These are phyloP conservation scores for Aleadryas rufinucha DNA, from an alignment of 2,113 vertebrate species.

Conservation along the genomic window DNA sequence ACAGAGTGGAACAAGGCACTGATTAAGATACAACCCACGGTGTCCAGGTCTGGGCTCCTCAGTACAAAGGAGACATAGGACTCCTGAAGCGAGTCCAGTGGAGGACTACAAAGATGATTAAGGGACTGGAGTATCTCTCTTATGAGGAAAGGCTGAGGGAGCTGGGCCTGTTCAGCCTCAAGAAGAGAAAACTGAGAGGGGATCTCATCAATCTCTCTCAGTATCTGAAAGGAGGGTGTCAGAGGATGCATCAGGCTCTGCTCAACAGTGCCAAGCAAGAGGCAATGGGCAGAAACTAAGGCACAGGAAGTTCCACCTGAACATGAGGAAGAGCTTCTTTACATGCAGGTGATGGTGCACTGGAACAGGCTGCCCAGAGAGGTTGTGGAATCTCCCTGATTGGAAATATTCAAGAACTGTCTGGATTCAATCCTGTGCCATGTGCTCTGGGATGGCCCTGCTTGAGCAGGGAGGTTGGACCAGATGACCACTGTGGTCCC, in stretches of 20 bases:
- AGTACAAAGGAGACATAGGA: background rate
- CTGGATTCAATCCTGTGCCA: accelerated
- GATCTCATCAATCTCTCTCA: accelerated
- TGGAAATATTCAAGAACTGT: background rate
- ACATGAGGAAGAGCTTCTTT: background rate
- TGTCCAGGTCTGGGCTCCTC: background rate
- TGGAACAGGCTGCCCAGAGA: background rate
- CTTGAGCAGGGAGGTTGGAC: background rate
- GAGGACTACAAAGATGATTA: background rate
- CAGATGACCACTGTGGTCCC: background rate
- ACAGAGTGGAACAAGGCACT: background rate
- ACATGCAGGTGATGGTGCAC: accelerated
- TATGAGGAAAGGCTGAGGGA: background rate
- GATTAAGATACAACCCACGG: background rate
- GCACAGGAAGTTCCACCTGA: background rate
- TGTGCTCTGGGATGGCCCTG: background rate
- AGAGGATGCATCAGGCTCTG: background rate
- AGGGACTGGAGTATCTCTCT: background rate
- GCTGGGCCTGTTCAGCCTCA: background rate
- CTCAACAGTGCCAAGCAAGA: background rate
- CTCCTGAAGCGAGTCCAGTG: background rate
- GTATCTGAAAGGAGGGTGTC: background rate
- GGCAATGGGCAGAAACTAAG: background rate
- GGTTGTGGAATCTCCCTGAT: background rate
- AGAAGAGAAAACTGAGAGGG: accelerated